phyloP scores from a whole-genome alignment of 2,888 invertebrate genomes.

The Apantesis nais region DNA sequence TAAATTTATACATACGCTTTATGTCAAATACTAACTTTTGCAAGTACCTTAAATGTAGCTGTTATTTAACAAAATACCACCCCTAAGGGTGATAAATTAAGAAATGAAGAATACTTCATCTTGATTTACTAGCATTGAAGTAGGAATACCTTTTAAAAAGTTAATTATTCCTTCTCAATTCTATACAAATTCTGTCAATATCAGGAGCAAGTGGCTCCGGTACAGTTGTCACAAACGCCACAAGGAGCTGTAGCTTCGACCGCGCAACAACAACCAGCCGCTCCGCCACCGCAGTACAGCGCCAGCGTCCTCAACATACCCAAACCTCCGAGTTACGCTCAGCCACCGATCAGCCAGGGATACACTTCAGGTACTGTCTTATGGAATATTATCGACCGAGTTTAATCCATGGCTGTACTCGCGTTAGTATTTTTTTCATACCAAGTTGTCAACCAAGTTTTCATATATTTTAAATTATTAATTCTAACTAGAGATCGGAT shows the following conservation, averaged over 20 bases:
- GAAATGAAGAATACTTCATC: too few species aligned
- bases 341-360: conserved; percentile 20
- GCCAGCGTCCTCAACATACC: conserved; percentile 36
- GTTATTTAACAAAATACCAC: neutral
- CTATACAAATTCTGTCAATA: neutral
- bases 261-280: conserved; percentile 26
- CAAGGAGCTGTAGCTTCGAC: conserved; percentile 23
- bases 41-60: neutral
- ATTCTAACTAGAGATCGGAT: too few species aligned
- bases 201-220: conserved; percentile 27
- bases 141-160: neutral
- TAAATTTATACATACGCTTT: neutral
- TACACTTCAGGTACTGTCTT: conserved; percentile 30
- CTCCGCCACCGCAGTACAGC: conserved; percentile 37
- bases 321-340: conserved; percentile 34
- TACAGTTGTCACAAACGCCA: conserved; percentile 21
- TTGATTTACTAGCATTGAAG: neutral
- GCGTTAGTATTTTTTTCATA: too few species aligned
- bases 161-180: neutral
- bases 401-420: too few species aligned
- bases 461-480: too few species aligned
- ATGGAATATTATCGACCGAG: neutral
- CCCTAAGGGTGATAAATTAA: too few species aligned
- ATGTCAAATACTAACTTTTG: neutral
- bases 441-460: too few species aligned